Base-by-base conservation (phyloP, 2,113 vertebrate species). In the Pogonocichla stellata region DNA sequence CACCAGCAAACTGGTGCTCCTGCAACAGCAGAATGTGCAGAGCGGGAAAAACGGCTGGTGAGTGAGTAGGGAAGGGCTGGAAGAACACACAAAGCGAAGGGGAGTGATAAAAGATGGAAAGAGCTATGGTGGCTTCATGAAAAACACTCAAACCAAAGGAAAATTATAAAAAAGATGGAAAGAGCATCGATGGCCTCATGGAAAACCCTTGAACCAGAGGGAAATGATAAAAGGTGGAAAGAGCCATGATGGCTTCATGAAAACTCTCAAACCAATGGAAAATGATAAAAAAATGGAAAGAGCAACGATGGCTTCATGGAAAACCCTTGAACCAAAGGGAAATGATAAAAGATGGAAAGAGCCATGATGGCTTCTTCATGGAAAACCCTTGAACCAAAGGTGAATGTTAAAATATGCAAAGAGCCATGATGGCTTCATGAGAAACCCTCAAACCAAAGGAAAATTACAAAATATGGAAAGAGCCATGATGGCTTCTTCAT, bases 1-100 rank as follows among this genome's bases (percentile, higher is more conserved):
- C 57, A 12, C 11, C 3, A 8, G 34, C 4, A 58, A 29, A 42
- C 5, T 4, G 14, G 0, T 4, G 26, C 15, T 13, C 29, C 33
- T 88, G 12, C 74, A 13, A 2, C 20, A 51, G 62, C 19, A 54
- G 36, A 12, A 6, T 3, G 12, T 18, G 60, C 28, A 19, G 48
- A 47, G 50, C 7, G 26, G 33, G 31, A 2, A 54, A 93, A 47
- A 19, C 0, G 10, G 17, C 33, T 17, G 69, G 19, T 2, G 60
- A 51, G 33, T 17, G 42, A 29, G 24, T 1, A 15, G 14, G 40
- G 33, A 62, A 66, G 31, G 42, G 51, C 13, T 48, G 38, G 51
- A 73, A 67, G 43, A 36, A 29, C 20, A n/a, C 18, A 12, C 9
- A 28, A 12, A 53, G 10, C 8, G 62, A 61, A 86, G 16, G 34